Evolutionary conservation across 1,140 invertebrate species (phyloP).

Genomic region (Brevipalpus yothersi): DNA sequence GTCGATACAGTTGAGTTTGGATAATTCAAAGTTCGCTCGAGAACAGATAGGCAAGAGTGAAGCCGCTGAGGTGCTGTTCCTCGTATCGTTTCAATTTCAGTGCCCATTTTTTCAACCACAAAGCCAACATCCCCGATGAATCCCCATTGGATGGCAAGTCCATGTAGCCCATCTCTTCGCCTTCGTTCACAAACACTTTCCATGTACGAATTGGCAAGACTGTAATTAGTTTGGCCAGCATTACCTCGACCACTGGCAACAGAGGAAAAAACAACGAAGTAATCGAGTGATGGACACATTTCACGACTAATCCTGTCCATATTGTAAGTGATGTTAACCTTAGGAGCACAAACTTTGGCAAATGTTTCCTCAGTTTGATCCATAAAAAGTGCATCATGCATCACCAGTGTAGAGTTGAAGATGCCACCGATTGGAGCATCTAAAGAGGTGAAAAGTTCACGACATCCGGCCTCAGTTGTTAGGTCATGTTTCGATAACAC

Average conservation of each 20-base stretch:
- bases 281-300: conserved; percentile 48
- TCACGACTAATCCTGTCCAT: conserved; percentile 40
- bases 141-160: conserved; percentile 87
- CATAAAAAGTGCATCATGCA: not conserved
- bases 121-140: conserved; percentile 89
- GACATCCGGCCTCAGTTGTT: conserved; percentile 34
- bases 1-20: not conserved
- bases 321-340: conserved; percentile 37
- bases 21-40: conserved; percentile 40
- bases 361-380: conserved; percentile 59
- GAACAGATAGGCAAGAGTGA: conserved; percentile 50
- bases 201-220: conserved; percentile 72
- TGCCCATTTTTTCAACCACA: conserved; percentile 33
- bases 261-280: conserved; percentile 85
- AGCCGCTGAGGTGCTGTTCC: conserved; percentile 85
- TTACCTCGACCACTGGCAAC: conserved; percentile 22
- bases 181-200: conserved; percentile 40
- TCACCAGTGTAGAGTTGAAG: conserved; percentile 54
- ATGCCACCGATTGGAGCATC: conserved; percentile 65
- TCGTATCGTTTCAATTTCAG: conserved; percentile 62
- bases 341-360: conserved; percentile 31
- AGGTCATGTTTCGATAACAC: conserved; percentile 39
- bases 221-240: not conserved
- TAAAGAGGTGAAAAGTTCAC: conserved; percentile 27
- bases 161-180: conserved; percentile 32